phyloP scores from a whole-genome alignment of 2,888 invertebrate genomes.

The Merodon equestris region DNA sequence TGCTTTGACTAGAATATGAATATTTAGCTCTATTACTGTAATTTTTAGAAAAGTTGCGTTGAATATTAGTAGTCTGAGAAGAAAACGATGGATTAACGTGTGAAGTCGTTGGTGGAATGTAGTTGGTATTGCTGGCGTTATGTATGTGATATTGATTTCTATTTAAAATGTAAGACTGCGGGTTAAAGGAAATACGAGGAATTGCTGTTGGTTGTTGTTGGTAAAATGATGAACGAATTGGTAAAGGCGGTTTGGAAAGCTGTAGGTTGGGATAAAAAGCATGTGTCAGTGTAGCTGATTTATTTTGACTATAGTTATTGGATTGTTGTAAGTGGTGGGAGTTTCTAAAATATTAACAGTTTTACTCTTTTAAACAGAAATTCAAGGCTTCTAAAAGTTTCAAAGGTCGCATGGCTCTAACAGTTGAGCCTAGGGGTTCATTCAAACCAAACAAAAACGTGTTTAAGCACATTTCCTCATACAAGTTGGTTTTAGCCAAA shows the following conservation, averaged over 20 bases:
- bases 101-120: too few relatives aligned
- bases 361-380: constrained; percentile 19
- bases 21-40: neutral
- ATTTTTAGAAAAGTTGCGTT: neutral
- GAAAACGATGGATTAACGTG: too few relatives aligned
- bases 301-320: too few relatives aligned
- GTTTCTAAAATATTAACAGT: neutral
- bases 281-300: neutral
- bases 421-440: neutral
- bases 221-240: neutral
- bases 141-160: too few relatives aligned
- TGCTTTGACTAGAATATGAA: too few relatives aligned
- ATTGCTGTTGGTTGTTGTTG: too few relatives aligned
- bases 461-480: constrained; percentile 12
- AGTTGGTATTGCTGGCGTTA: too few relatives aligned
- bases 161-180: neutral
- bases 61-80: too few relatives aligned
- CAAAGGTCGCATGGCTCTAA: constrained; percentile 6
- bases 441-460: constrained; percentile 7
- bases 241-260: neutral
- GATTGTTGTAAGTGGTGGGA: neutral
- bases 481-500: neutral
- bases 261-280: neutral
- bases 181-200: too few relatives aligned
- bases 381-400: constrained; percentile 7